Base-by-base conservation (phyloP, 2,797 vertebrate genomes). In the Poecilia gillii region DNA sequence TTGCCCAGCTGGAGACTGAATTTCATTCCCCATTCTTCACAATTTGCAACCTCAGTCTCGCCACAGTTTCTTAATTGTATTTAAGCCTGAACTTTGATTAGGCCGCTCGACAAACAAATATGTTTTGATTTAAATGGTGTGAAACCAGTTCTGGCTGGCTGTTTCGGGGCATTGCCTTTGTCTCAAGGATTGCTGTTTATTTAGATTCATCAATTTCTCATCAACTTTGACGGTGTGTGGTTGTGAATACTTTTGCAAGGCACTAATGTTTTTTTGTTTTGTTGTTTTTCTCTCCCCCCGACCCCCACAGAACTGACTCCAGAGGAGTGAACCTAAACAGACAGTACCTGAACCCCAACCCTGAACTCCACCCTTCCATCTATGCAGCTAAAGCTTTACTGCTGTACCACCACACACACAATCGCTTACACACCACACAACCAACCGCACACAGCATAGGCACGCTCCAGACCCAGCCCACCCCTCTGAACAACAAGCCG, bases 261-360 rank as follows among this genome's bases (percentile, higher is more conserved):
- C 8, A 12, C 25, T 55, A 55, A 55, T 55, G 53, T n/a, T 51
- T 46, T 47, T 62, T 73, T 53, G 0, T 55, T 18, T 18, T 62
- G 0, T 13, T 55, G 7, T 25, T 73, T 28, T 75, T 20, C 13
- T 16, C 23, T 45, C 39, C 53, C n/a, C 70, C 39, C 36, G 33
- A 3, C 25, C 4, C 62, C 57, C 82, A 51, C 87, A 99, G 98
- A 84, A 99, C 98, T 0, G 98, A 99, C 86, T 97, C 98, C 0
- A 96, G 97, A 0, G 98, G 98, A 28, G 97, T 99, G 76, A 99
- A 99, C 89, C 91, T 99, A 84, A 99, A 99, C 92, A 96, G 98
- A 31, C 98, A 99, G 91, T 99, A 99, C 81, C 92, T 98, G 75
- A 97, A 96, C 89, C 98, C 98, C 0, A 98, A 97, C 2, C 96